Base-by-base conservation (phyloP, 2,113 vertebrate species). In the Mungos mungo region DNA sequence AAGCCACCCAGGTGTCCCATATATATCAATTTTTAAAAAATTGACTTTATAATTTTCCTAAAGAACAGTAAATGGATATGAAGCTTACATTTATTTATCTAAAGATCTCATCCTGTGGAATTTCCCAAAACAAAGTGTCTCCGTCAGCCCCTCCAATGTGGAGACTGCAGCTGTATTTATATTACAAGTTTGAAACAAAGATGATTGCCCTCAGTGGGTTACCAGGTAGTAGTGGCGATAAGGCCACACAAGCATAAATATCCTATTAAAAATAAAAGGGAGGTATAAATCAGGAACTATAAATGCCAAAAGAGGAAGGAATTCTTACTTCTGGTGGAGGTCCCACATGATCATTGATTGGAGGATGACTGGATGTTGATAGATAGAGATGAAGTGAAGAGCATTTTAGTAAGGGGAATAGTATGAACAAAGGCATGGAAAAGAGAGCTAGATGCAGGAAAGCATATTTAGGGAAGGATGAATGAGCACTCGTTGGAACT, bases 111-210 rank as follows among this genome's bases (percentile, higher is more conserved):
- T 65, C 83, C 50, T 92, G 33, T 57, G 60, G 79, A 57, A 35
- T 97, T 77, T 96, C 88, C 38, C 35, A 89, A 94, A 95, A 86
- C 68, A 94, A 95, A 95, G 33, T 23, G 65, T 83, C 27, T 13
- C 29, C 31, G 91, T 4, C 35, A 84, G 52, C 14, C 35, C 45
- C 27, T 71, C 33, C 18, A 88, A 47, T 87, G 65, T 81, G 82
- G 88, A 97, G 72, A 68, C 82, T 85, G 76, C 45, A 94, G 91
- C 74, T 87, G 23, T 82, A 65, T 41, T 93, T 95, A 95, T 45
- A 66, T 85, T 88, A 77, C 6, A 92, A 57, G 25, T 79, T 27
- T 87, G 80, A 87, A 93, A 45, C 72, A 8, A 76, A 45, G 72
- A 76, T 15, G 38, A 45, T 76, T 76, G 25, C 72, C 38, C 25